Conservation (phyloP, 2,797 vertebrate species). For the Melanotaenia pygmaea region DNA sequence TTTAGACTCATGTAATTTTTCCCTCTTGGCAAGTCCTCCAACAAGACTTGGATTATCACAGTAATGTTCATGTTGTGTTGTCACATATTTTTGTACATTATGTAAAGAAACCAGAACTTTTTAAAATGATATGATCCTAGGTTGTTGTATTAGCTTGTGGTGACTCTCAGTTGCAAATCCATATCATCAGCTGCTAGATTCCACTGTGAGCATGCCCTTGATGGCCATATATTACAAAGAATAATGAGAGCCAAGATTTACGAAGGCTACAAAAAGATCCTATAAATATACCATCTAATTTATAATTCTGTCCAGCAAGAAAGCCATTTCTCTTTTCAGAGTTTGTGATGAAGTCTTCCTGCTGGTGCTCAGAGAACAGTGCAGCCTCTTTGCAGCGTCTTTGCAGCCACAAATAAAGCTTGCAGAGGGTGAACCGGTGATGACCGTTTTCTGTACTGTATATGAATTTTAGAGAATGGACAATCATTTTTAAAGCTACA, state of each 20-base stretch:
- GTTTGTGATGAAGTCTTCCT: constrained; percentile 34
- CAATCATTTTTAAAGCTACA: not conserved
- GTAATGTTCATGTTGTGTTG: constrained; percentile 12
- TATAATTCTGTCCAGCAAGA: constrained; percentile 49
- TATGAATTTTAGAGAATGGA: not conserved
- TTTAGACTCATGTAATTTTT: constrained; percentile 69
- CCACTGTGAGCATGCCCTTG: constrained; percentile 37
- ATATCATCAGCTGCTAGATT: constrained; percentile 42
- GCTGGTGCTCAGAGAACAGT: constrained; percentile 18
- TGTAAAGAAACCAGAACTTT: constrained; percentile 19
- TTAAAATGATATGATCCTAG: constrained; percentile 27
- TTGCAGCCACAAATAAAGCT: not conserved
- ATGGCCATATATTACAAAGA: constrained; percentile 29
- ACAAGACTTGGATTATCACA: constrained; percentile 51
- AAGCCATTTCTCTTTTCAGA: constrained; percentile 41
- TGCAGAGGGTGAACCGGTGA: not conserved
- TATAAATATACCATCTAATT: constrained; percentile 66
- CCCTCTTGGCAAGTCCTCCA: constrained; percentile 47
- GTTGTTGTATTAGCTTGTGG: constrained; percentile 34
- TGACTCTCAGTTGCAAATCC: constrained; percentile 53
- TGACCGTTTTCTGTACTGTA: not conserved
- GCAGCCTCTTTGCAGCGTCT: not conserved
- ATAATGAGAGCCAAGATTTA: constrained; percentile 58
- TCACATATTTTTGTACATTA: constrained; percentile 15
- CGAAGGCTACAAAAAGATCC: constrained; percentile 51